Base-by-base conservation (phyloP, 2,113 vertebrate species). In the Chaetodon auriga region DNA sequence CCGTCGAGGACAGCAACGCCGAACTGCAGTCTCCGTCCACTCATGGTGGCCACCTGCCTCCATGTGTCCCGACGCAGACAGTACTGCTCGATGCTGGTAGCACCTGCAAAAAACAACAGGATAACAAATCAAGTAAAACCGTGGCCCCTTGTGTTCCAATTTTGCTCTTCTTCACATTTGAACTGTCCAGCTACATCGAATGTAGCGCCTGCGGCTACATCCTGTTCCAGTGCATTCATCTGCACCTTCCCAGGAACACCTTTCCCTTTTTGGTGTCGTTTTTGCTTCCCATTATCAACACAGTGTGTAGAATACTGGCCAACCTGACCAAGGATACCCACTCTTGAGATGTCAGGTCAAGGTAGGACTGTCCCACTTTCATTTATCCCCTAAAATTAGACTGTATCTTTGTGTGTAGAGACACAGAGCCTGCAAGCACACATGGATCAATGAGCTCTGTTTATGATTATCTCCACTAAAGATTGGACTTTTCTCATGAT, bases 11-110 rank as follows among this genome's bases (percentile, higher is more conserved):
- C 98, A 0, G 97, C 97, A 5, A 99, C 98, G 16, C 98, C 97
- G 8, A 99, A 99, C 91, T 99, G 98, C 0, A 99, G 90, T 80
- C 98, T 95, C 68, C 98, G 94, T n/a, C 97, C 98, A 4, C 97
- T 99, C 98, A 99, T 98, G 84, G 96, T 98, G 41, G 97, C 97
- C 23, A 99, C 98, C 85, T 97, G 98, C 70, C 95, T 96, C 98
- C 98, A 99, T 8, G 96, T 95, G 82, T 99, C 98, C 71, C 94
- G 96, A 36, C 98, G 96, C 71, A 99, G 96, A 80, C 98, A 99
- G 69, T 99, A 99, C 92, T 99, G 98, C 93, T 99, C 98, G 75
- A 99, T 99, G 83, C 97, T 99, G 15, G 98, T 99, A 75, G 98
- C 98, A 75, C 98, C 98, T 99, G 88, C 57, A 88, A 2, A 45